phyloP scores from a whole-genome alignment of 2,888 invertebrate species.

The Itoplectis maculator region DNA sequence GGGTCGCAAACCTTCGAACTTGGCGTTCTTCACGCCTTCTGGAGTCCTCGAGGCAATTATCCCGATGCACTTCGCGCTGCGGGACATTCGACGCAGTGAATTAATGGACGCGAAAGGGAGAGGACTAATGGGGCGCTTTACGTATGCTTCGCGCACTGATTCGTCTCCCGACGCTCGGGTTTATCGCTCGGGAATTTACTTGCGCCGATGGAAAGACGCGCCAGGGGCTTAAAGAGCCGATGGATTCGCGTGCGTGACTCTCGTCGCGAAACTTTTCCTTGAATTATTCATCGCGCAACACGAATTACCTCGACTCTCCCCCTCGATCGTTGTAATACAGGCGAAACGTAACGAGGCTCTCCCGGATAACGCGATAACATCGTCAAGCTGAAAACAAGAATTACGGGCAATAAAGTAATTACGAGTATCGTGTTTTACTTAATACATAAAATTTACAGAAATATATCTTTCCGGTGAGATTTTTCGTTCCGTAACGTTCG shows the following conservation, averaged over 20 bases:
- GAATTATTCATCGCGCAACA: slow-evolving; percentile 61
- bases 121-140: background rate
- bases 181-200: slow-evolving; percentile 4
- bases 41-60: slow-evolving; percentile 46
- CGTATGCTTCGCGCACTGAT: slow-evolving; percentile 15
- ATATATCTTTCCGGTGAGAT: too few species aligned
- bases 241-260: slow-evolving; percentile 42
- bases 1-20: background rate
- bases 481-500: too few species aligned
- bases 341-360: slow-evolving; percentile 1
- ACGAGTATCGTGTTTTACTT: background rate
- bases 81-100: slow-evolving; percentile 31
- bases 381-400: background rate
- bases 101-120: slow-evolving; percentile 24
- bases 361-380: background rate
- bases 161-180: background rate
- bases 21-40: slow-evolving; percentile 31
- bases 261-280: slow-evolving; percentile 28
- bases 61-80: slow-evolving; percentile 52
- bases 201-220: slow-evolving; percentile 27
- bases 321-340: slow-evolving; percentile 32
- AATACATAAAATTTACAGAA: background rate
- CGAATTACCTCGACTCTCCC: slow-evolving; percentile 39
- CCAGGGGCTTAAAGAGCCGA: slow-evolving; percentile 35
- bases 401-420: background rate